phyloP scores from a whole-genome alignment of 2,888 invertebrate genomes.

The Argyresthia albistria region DNA sequence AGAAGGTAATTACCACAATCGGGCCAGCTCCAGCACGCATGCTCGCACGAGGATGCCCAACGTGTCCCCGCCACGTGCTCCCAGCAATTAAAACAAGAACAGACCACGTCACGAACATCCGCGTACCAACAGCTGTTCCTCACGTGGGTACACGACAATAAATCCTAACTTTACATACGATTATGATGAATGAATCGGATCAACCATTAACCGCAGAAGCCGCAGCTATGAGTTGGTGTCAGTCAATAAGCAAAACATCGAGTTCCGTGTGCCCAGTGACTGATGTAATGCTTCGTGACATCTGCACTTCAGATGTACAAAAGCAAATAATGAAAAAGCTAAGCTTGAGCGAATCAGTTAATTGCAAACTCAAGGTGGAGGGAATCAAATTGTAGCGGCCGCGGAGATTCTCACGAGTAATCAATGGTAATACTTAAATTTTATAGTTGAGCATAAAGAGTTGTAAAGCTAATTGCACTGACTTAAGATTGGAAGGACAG shows the following conservation, averaged over 20 bases:
- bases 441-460: too few species aligned
- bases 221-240: not conserved
- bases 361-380: too few species aligned
- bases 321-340: not conserved
- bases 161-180: too few species aligned
- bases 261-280: not conserved
- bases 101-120: slow-evolving; percentile 13
- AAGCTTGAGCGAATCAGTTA: too few species aligned
- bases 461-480: too few species aligned
- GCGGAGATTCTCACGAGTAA: too few species aligned
- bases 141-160: not conserved
- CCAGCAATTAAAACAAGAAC: slow-evolving; percentile 40
- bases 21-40: not conserved
- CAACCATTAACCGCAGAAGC: not conserved
- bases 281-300: slow-evolving; percentile 2
- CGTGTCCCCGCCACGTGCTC: slow-evolving; percentile 41
- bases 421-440: too few species aligned
- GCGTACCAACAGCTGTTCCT: too few species aligned
- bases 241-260: not conserved
- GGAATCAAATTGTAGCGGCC: too few species aligned
- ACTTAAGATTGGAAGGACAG: too few species aligned
- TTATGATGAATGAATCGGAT: not conserved
- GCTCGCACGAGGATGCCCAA: slow-evolving; percentile 22
- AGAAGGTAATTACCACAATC: not conserved
- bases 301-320: not conserved